phyloP scores from a whole-genome alignment of 2,113 vertebrate genomes.

The Pycnonotus jocosus region DNA sequence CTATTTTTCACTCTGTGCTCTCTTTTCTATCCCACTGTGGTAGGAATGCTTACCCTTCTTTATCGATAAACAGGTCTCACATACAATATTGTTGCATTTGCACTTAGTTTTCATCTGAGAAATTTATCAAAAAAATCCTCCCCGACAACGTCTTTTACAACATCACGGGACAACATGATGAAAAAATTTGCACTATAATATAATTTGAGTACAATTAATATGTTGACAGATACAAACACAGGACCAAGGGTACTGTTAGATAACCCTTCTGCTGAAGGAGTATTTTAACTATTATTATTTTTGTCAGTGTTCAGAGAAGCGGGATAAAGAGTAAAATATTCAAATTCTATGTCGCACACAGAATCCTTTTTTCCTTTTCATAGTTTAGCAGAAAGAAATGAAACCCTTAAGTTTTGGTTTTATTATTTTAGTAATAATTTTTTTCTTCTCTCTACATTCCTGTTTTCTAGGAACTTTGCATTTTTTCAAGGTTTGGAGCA shows the following conservation, averaged over 20 bases:
- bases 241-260: background rate
- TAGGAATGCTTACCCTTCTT: background rate
- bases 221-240: background rate
- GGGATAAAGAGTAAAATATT: background rate
- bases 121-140: background rate
- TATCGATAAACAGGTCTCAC: background rate
- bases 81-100: background rate
- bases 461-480: background rate
- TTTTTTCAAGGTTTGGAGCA: background rate
- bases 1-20: no score
- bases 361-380: background rate
- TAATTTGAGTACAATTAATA: background rate
- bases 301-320: background rate
- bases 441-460: background rate
- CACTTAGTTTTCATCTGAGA: background rate
- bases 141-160: no score
- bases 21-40: fast-evolving
- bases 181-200: background rate
- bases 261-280: background rate
- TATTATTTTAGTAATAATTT: background rate
- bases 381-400: background rate
- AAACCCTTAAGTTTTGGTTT: background rate
- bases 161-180: fast-evolving
- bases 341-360: background rate
- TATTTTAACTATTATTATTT: background rate